Base-by-base conservation (phyloP, 2,113 vertebrate genomes). In the Entelurus aequoreus region DNA sequence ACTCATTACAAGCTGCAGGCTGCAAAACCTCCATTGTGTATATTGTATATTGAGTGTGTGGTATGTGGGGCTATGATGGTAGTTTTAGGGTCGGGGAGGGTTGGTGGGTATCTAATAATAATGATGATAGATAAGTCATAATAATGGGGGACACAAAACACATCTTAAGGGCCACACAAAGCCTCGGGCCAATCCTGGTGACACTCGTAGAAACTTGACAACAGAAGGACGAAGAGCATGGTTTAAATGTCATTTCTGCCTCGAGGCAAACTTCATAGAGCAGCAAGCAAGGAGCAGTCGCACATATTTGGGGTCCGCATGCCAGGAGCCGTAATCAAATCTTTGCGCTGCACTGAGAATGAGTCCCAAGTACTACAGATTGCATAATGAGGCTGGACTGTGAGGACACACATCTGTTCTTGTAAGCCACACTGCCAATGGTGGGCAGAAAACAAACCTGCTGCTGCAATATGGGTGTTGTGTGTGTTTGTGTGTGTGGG, bases 331-430 rank as follows among this genome's bases (percentile, higher is more conserved):
- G 56, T 28, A 55, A 47, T 63, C 60, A 66, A 67, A 61, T 77
- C 61, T 68, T 59, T 66, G 59, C 66, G 49, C 15, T 48, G 51
- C 68, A 73, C 49, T 58, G 48, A 6, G 69, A 64, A 61, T 74
- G 63, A 57, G 62, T 84, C 78, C 62, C 72, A 72, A 67, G 71
- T 62, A 76, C 51, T 61, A 53, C 72, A 67, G 53, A 81, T 74
- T 85, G 71, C 69, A 84, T 86, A 82, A 87, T 80, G 62, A 89
- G 78, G 61, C 66, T 75, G 72, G 76, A 78, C 59, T 19, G 47
- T 69, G 56, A 74, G 75, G 71, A 77, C 78, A 66, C 74, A 68
- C 84, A 84, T 80, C 82, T 87, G 81, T 80, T 86, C 68, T 81
- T 81, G 79, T 81, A 63, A 71, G 69, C 48, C 46, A 68, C 52